Evolutionary conservation across 2,797 vertebrate species (phyloP), one percentile per base, ranked within the genome.

Genomic region (Cyclopterus lumpus): DNA sequence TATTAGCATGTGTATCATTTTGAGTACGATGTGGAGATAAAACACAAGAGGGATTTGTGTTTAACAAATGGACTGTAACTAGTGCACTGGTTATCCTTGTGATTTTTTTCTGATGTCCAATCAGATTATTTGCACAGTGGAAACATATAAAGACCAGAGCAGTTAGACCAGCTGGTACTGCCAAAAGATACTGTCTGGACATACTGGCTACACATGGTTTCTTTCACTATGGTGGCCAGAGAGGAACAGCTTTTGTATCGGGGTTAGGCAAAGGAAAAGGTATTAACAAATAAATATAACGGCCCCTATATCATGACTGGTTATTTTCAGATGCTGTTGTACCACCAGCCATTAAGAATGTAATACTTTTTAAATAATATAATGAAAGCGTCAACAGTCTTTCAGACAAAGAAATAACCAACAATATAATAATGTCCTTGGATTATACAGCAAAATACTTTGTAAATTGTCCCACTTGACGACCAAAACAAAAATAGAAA

Each of bases 151-250:
- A 86, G 91, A 91, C 73, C 82, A 80, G 85, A 86, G 81, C 83
- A 93, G 89, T 93, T 92, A 90, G 88, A 83, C 74, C 77, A 89
- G 89, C 73, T 85, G 84, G 87, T 92, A 86, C 84, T 83, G 94
- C 93, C 93, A 93, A 92, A 88, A 92, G 94, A 95, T 93, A 92
- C 73, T 81, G 91, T 93, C 93, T 92, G 92, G 86, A 91, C 93
- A 94, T 93, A 91, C 73, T 73, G 79, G 71, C 75, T 77, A 79
- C 73, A 88, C 89, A 90, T 72, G 73, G 68, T 85, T 91, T 86
- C 66, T 87, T 92, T 91, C 81, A 86, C 86, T 82, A 49, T 79
- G 89, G 82, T 76, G 89, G 88, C 72, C 84, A 77, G 54, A 49
- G 66, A 81, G 73, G 83, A 82, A 82, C 76, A 79, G 65, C 74